Base-by-base conservation (phyloP, 2,888 invertebrate genomes). In the Acleris emargana region DNA sequence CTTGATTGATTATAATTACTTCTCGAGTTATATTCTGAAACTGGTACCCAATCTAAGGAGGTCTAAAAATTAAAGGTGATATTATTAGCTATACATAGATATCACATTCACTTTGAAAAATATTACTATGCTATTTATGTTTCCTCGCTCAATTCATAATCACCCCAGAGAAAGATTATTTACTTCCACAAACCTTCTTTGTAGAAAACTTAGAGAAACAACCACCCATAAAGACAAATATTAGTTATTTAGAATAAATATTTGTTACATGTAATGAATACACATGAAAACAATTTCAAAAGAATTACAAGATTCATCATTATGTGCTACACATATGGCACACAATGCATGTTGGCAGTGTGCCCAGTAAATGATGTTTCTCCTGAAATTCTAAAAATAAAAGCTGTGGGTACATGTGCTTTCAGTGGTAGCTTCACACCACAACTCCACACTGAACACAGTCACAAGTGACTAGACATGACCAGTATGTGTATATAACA, bases 11-110 rank as follows among this genome's bases (percentile, higher is more conserved):
- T 91, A 78, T 91, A 89, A 78, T 90, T 91, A 59, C 86, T 76
- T 78, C 93, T 86, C 70, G 86, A 80, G 73, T 93, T 93, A 75
- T 92, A 92, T 80, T 93, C 93, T 49, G 93, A 91, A 54, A 93
- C 93, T 60, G 93, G 93, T 69, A 93, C 90, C 93, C 93, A 93
- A 81, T 93, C 93, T 76, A 93, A 81, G 71, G 93, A 90, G 67
- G 91, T 90, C 93, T 93, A 84, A 79, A 91, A 90, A 72, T 69
- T 68, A 71, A 67, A 28, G 68, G 67, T 68, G 67, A 68, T 67
- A 22, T 22, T 5, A 42, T 54, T 52, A 38, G 7, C 17, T 16
- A 42, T 45, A 13, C 22, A 9, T 22, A 17, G n/a, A 4, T 43
- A 16, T 16, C n/a, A 45, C 5, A 42, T 28, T 18, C n/a, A 51